Evolutionary conservation across 2,113 vertebrate genomes (phyloP).

Genomic region (Atrichornis clamosus): DNA sequence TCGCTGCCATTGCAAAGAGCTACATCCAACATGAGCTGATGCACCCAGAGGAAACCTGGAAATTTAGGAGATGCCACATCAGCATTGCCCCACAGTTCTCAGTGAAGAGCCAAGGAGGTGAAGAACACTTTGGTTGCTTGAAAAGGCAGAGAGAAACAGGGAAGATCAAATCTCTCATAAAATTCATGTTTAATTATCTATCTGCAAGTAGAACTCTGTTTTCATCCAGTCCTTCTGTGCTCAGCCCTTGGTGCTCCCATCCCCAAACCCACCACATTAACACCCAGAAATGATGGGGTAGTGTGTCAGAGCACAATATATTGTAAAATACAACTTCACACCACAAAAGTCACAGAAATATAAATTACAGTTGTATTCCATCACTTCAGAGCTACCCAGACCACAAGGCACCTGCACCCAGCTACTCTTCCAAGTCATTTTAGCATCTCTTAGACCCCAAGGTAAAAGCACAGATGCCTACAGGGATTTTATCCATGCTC

Average conservation of each 20-base stretch:
- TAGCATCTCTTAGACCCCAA: not conserved
- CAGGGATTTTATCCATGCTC: not conserved
- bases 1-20: not conserved
- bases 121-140: not conserved
- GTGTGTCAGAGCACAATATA: not conserved
- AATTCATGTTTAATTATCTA: not conserved
- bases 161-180: not conserved
- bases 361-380: not conserved
- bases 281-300: not conserved
- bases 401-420: not conserved
- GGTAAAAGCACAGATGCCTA: not conserved
- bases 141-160: not conserved
- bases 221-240: not conserved
- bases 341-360: not conserved
- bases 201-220: not conserved
- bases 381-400: not conserved
- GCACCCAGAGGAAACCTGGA: not conserved
- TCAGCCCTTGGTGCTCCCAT: not conserved
- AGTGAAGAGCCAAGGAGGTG: not conserved
- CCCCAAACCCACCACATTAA: not conserved
- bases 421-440: not conserved
- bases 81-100: not conserved
- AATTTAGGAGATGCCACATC: not conserved
- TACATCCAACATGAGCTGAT: fast-evolving
- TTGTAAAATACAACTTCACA: not conserved